Evolutionary conservation across 2,888 invertebrate species (phyloP).

Genomic region (Epinotia nisella): DNA sequence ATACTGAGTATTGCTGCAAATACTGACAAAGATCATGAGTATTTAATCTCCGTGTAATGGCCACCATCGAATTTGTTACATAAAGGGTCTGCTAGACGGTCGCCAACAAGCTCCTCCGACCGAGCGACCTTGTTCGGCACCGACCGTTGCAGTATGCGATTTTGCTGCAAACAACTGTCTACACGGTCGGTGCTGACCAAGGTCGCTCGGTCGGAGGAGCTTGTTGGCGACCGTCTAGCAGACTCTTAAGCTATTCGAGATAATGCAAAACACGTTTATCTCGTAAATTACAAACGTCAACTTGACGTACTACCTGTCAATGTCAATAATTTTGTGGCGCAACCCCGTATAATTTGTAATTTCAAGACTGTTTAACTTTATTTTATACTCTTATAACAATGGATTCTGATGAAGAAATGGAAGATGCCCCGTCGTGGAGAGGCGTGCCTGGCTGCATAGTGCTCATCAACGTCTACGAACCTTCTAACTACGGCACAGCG

Average conservation of each 20-base stretch:
- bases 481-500: slow-evolving; percentile 55
- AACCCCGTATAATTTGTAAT: not conserved
- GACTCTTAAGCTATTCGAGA: slow-evolving; percentile 27
- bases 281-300: not conserved
- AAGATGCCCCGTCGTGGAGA: slow-evolving; percentile 61
- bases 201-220: no score
- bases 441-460: slow-evolving; percentile 74
- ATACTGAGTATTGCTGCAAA: no score
- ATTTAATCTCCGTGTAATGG: no score
- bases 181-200: no score
- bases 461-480: slow-evolving; percentile 69
- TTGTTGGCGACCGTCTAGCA: no score
- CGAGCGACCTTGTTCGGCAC: no score
- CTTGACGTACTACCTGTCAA: not conserved
- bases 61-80: no score
- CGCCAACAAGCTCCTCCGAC: no score
- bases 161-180: no score
- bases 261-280: slow-evolving; percentile 11
- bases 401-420: slow-evolving; percentile 74
- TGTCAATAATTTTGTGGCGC: slow-evolving; percentile 20
- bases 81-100: no score
- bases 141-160: no score
- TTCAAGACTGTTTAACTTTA: not conserved
- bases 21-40: no score
- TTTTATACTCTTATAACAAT: slow-evolving; percentile 49